These are phyloP conservation scores for Mythimna albipuncta DNA, from an alignment of 2,888 invertebrate genomes.

Conservation along the genomic window DNA sequence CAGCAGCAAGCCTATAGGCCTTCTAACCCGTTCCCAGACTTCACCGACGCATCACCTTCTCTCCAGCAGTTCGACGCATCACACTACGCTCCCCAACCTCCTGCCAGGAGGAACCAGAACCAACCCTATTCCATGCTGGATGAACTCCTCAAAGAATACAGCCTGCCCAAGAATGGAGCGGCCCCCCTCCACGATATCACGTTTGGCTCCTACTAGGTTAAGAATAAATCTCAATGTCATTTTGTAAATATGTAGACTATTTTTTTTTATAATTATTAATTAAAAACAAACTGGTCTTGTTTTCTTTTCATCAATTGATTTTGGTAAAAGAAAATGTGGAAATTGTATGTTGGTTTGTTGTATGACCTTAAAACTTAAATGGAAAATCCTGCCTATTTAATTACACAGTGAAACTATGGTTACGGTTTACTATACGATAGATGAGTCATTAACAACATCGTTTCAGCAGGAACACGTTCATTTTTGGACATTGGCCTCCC, in stretches of 20 bases:
- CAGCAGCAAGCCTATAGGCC: constrained; percentile 83
- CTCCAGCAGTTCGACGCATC: constrained; percentile 9
- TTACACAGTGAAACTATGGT: no score
- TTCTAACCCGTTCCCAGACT: constrained; percentile 71
- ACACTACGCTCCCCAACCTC: constrained; percentile 58
- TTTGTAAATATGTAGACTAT: constrained; percentile 87
- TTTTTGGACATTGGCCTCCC: no score
- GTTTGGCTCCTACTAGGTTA: constrained; percentile 94
- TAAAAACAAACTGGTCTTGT: constrained; percentile 63
- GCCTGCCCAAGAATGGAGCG: constrained; percentile 93
- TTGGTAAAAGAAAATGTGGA: constrained; percentile 46
- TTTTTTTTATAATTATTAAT: constrained; percentile 69
- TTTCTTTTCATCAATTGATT: constrained; percentile 52
- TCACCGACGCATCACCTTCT: constrained; percentile 66
- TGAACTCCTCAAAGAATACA: constrained; percentile 95
- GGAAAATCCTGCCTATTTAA: not conserved
- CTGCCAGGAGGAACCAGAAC: constrained; percentile 57
- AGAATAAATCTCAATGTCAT: constrained; percentile 69
- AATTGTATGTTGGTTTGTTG: constrained; percentile 33
- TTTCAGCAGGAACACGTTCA: no score
- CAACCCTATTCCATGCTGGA: constrained; percentile 92
- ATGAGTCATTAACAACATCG: no score
- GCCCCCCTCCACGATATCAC: constrained; percentile 95
- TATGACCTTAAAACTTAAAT: constrained; percentile 21
- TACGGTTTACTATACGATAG: not conserved